Evolutionary conservation across 2,888 invertebrate species (phyloP).

Genomic region (Gibbula magus): DNA sequence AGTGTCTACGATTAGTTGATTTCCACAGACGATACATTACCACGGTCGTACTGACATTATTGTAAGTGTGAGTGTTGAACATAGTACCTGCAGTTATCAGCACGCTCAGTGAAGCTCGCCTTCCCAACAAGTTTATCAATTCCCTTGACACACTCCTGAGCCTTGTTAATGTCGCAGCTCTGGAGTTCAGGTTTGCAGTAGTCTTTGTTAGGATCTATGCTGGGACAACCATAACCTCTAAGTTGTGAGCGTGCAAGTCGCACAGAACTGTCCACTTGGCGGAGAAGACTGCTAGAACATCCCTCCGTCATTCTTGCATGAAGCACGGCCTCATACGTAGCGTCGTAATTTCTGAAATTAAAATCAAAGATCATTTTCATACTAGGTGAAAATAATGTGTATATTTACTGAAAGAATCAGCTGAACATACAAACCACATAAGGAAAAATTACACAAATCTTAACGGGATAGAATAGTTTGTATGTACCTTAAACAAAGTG

Average conservation of each 20-base stretch:
- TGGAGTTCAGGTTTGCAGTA: not conserved
- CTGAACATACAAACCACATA: no score
- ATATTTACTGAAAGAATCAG: no score
- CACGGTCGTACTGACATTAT: no score
- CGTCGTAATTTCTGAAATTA: not conserved
- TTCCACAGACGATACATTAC: no score
- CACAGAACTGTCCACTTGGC: not conserved
- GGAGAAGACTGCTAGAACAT: not conserved
- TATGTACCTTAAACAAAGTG: no score
- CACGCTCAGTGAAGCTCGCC: not conserved
- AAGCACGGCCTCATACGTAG: not conserved
- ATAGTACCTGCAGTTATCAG: not conserved
- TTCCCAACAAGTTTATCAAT: not conserved
- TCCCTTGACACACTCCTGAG: not conserved
- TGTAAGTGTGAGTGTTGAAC: no score
- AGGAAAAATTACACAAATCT: no score
- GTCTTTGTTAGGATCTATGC: not conserved
- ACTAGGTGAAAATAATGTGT: not conserved
- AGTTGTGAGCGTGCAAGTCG: not conserved
- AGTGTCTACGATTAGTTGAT: no score
- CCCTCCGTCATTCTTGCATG: not conserved
- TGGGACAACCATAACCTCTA: conserved; percentile 7
- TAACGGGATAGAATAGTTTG: no score
- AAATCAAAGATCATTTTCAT: not conserved
- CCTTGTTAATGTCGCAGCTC: not conserved